These are phyloP conservation scores for Rhinatrema bivittatum DNA, from an alignment of 2,797 vertebrate species.

Conservation along the genomic window DNA sequence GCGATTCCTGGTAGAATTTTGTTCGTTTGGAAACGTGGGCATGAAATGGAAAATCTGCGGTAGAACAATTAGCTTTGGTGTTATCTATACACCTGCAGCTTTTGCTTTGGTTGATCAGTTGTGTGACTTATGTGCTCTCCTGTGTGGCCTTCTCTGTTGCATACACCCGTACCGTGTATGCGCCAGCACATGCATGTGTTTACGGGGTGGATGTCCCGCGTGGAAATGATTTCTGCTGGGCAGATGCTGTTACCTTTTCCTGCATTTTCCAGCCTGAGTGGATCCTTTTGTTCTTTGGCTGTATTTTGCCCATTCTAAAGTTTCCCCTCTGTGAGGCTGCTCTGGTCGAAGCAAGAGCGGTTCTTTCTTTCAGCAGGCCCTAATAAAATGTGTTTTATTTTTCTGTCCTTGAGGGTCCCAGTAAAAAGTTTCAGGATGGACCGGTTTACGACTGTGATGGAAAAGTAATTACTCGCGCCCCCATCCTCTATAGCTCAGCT, in stretches of 20 bases:
- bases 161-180: no score
- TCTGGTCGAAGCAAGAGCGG: constrained; percentile 14
- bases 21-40: no score
- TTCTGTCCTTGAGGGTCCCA: constrained; percentile 14
- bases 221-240: no score
- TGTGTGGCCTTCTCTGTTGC: no score
- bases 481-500: constrained; percentile 1
- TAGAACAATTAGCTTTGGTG: no score
- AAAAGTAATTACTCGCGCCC: constrained; percentile 29
- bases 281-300: constrained; percentile 8
- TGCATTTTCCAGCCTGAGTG: background rate
- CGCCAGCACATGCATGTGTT: no score
- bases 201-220: no score
- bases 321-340: background rate
- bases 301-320: background rate
- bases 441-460: constrained; percentile 22
- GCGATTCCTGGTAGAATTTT: no score
- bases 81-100: no score
- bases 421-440: constrained; percentile 12
- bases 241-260: background rate
- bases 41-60: no score
- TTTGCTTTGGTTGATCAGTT: no score
- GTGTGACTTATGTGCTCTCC: no score
- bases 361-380: constrained; percentile 24
- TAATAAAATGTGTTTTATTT: constrained; percentile 41